Evolutionary conservation across 2,113 vertebrate genomes (phyloP).

Genomic region (Hypocryptadius cinnamomeus): DNA sequence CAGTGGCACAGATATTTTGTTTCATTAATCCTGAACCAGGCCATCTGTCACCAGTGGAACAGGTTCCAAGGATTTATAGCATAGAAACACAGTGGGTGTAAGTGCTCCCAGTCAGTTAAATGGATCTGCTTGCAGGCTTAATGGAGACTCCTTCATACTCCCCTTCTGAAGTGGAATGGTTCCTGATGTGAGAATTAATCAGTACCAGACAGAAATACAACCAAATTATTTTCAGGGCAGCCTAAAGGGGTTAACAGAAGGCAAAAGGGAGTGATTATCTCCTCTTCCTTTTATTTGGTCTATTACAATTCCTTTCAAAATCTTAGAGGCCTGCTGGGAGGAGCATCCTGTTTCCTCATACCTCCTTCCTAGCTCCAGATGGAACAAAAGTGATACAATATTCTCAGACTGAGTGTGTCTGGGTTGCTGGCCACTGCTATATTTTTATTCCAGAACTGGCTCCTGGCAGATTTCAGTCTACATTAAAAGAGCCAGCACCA

Average conservation of each 20-base stretch:
- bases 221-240: not conserved
- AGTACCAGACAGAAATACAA: not conserved
- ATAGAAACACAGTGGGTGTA: not conserved
- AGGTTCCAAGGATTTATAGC: conserved; percentile 21
- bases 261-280: not conserved
- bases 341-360: not conserved
- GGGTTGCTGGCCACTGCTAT: not conserved
- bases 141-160: not conserved
- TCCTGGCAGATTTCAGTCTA: not conserved
- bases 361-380: not conserved
- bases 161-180: not conserved
- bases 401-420: not conserved
- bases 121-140: not conserved
- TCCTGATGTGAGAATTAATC: not conserved
- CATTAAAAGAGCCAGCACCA: not conserved
- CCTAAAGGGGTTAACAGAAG: not conserved
- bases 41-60: conserved; percentile 19
- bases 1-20: not conserved
- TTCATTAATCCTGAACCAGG: conserved; percentile 8
- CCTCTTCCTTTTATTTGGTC: not conserved
- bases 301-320: not conserved
- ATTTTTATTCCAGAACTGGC: not conserved
- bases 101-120: not conserved
- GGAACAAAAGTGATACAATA: not conserved
- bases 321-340: not conserved